phyloP scores from a whole-genome alignment of 2,888 invertebrate species.

The Glomeris marginata region DNA sequence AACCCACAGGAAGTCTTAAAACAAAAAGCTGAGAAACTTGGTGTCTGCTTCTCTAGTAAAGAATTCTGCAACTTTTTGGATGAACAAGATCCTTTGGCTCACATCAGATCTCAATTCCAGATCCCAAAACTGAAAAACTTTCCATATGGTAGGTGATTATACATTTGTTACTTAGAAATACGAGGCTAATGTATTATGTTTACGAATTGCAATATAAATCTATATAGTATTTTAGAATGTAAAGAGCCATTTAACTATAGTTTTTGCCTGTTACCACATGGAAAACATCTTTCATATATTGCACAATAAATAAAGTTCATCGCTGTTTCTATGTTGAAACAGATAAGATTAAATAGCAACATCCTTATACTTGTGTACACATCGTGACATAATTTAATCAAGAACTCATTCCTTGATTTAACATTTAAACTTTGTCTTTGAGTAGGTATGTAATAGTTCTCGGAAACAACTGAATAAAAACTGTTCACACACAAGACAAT shows the following conservation, averaged over 20 bases:
- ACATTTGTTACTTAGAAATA: not conserved
- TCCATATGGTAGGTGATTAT: conserved; percentile 24
- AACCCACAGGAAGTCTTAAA: no score
- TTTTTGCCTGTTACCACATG: not conserved
- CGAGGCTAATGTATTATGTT: not conserved
- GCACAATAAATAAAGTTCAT: not conserved
- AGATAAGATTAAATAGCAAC: no score
- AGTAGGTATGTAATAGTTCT: not conserved
- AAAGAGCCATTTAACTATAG: not conserved
- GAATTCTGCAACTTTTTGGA: conserved; percentile 23
- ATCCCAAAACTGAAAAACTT: conserved; percentile 32
- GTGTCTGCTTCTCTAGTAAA: no score
- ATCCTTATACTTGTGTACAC: no score
- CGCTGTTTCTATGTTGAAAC: not conserved
- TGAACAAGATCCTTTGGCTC: conserved; percentile 26
- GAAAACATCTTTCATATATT: not conserved
- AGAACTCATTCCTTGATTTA: no score
- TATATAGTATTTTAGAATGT: not conserved
- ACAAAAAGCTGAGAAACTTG: no score
- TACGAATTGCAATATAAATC: not conserved
- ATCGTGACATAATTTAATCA: no score
- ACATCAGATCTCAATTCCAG: conserved; percentile 28
- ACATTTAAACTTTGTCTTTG: no score
- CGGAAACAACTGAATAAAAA: not conserved
- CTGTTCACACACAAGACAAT: no score